Base-by-base conservation (phyloP, 1,140 invertebrate species). In the Lordiphosa stackelbergi region DNA sequence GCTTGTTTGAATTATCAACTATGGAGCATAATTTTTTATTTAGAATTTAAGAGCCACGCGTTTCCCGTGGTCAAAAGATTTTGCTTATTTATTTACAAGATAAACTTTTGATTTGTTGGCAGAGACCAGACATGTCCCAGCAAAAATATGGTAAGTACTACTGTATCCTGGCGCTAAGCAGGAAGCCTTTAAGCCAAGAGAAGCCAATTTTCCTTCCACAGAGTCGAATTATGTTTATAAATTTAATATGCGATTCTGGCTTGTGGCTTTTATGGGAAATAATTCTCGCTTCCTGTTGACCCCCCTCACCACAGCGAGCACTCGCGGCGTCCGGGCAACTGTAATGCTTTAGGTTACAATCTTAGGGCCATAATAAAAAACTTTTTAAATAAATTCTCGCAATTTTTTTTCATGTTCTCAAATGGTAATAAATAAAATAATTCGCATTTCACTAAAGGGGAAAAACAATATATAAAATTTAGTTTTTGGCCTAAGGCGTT, bases 61-160 rank as follows among this genome's bases (percentile, higher is more conserved):
- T 19, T 19, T 19, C 19, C 3, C 19, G 28, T 52, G 64, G 75
- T 57, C 54, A 66, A 69, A 57, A 60, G 53, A 42, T 60, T 78
- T 60, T 70, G 56, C 54, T 75, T 77, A 72, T 81, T 75, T 79
- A 79, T 79, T 83, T 79, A 83, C 60, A 77, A 68, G 75, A 75
- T 75, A 79, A 79, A 79, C 66, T 79, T 79, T 75, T 83, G 75
- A 79, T 79, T 79, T 79, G 72, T 79, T 71, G 56, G 47, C 22
- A 36, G 11, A 10, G 16, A 9, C 1, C 10, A n/a, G 16, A 22
- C 22, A 34, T 24, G 37, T 19, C 48, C 19, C 58, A 57, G 45
- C 59, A 45, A 24, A 64, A 70, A 69, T 24, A 83, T 83, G 60
- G 68, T 79, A 68, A 79, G 75, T 83, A 71, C 55, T 83, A 81